Evolutionary conservation across 1,140 invertebrate species (phyloP).

Genomic region (Sycophaga agraensis): DNA sequence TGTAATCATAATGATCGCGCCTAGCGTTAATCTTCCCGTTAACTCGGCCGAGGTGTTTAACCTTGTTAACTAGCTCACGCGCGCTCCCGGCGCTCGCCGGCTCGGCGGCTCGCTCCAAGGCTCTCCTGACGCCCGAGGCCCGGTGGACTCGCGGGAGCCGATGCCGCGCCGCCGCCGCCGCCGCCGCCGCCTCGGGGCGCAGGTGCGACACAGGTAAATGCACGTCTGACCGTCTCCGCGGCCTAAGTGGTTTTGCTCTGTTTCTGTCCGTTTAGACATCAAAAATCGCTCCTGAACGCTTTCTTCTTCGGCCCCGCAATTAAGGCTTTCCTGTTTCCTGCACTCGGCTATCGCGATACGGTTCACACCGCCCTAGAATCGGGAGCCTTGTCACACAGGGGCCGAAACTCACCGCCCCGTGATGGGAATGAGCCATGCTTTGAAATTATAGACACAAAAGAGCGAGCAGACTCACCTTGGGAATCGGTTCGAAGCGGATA

Average conservation of each 20-base stretch:
- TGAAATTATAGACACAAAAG: too few relatives aligned
- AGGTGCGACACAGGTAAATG: slow-evolving; percentile 19
- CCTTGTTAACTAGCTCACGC: slow-evolving; percentile 55
- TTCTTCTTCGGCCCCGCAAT: slow-evolving; percentile 18
- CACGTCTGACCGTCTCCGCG: background rate
- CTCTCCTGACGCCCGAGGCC: background rate
- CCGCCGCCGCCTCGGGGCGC: background rate
- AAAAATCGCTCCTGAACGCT: slow-evolving; percentile 7
- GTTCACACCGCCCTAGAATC: too few relatives aligned
- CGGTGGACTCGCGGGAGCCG: too few relatives aligned
- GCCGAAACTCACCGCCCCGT: too few relatives aligned
- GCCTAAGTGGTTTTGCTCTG: slow-evolving; percentile 24
- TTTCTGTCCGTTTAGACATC: slow-evolving; percentile 5
- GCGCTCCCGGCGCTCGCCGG: slow-evolving; percentile 25
- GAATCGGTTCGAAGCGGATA: too few relatives aligned
- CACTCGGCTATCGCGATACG: too few relatives aligned
- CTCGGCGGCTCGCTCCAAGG: too few relatives aligned
- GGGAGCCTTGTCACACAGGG: too few relatives aligned
- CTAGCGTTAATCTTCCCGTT: slow-evolving; percentile 60
- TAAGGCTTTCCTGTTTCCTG: background rate
- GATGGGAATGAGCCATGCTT: too few relatives aligned
- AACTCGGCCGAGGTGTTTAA: slow-evolving; percentile 58
- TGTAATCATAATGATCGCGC: slow-evolving; percentile 57
- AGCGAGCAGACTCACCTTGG: too few relatives aligned
- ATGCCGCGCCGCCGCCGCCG: background rate